Base-by-base conservation (phyloP, 2,888 invertebrate species). In the Hypomecis punctinalis region DNA sequence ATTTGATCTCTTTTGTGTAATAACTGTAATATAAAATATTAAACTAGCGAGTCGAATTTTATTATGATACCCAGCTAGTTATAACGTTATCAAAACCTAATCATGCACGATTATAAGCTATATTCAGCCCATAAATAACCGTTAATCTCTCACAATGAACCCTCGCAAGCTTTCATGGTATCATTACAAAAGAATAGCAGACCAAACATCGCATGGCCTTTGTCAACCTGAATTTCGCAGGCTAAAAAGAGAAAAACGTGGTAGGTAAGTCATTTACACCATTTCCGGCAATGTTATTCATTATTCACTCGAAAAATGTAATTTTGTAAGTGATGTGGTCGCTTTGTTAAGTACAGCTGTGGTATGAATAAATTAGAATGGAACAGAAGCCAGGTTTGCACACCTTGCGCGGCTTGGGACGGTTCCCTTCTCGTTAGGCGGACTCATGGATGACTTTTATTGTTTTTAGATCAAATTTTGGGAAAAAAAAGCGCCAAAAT, bases 251-350 rank as follows among this genome's bases (percentile, higher is more conserved):
- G 35, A 43, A 56, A 61, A 45, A 51, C 39, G 55, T 13, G 61
- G 36, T 51, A 36, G 61, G 36, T 51, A n/a, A 55, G 49, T 40
- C 23, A 58, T 48, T 43, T 40, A 37, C 5, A 49, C 40, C 43
- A 6, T 63, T 61, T 60, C 55, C 61, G 47, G 6, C 37, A 37
- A 60, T 49, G 51, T 67, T 64, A 49, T 67, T 67, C 52, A 70
- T 75, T 72, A 76, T 73, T 74, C 65, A 73, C 49, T 37, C 45
- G 61, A 67, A 61, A 68, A 67, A 66, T 66, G 67, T 61, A 68
- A 72, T 70, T 72, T 68, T 47, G 67, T 56, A 68, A 63, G 63
- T 65, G 57, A 70, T 45, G 43, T 51, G 63, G 62, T 51, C 62
- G 39, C 53, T 49, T 40, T 45, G 43, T 43, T 35, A 23, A 23